Evolutionary conservation across 2,113 vertebrate species (phyloP), one percentile per base, ranked within the genome.

Genomic region (Toxotes jaculatrix): DNA sequence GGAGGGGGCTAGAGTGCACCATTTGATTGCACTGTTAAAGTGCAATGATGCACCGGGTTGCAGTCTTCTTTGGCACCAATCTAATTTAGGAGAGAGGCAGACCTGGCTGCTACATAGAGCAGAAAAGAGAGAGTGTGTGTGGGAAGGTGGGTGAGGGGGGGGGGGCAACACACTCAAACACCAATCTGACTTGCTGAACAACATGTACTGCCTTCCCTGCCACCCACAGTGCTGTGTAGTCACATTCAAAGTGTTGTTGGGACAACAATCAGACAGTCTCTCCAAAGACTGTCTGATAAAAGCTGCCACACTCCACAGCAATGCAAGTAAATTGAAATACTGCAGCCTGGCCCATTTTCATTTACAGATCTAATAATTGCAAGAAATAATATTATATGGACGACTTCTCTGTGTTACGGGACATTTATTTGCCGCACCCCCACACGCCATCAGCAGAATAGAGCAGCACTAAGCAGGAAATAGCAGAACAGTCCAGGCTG

Each of bases 31-130:
- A n/a, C 83, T 77, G 88, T 73, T 87, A 76, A 89, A 92, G 84
- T 80, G 86, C 72, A 68, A 79, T 84, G 86, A 84, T 91, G 88
- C 89, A 82, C 77, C 4, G 55, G 80, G 78, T 77, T 87, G 86
- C 90, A 87, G 83, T 88, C 89, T 79, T 86, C 43, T 89, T 91
- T 74, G 87, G 81, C 71, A 80, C 77, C 71, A 88, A 88, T 91
- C 88, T 91, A 82, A 93, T 92, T 87, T 89, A 81, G 74, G 75
- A 86, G 87, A 83, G 79, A 91, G 83, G 79, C 80, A 83, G 63
- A 70, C 59, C 75, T 84, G 77, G 80, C 81, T 79, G 85, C 81
- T 68, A 55, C 82, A 90, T 66, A 70, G 53, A 90, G 65, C 59
- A 88, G 65, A 80, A 74, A 79, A 51, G 49, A 51, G 8, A 56